Evolutionary conservation across 2,113 vertebrate species (phyloP).

Genomic region (Leptosomus discolor): DNA sequence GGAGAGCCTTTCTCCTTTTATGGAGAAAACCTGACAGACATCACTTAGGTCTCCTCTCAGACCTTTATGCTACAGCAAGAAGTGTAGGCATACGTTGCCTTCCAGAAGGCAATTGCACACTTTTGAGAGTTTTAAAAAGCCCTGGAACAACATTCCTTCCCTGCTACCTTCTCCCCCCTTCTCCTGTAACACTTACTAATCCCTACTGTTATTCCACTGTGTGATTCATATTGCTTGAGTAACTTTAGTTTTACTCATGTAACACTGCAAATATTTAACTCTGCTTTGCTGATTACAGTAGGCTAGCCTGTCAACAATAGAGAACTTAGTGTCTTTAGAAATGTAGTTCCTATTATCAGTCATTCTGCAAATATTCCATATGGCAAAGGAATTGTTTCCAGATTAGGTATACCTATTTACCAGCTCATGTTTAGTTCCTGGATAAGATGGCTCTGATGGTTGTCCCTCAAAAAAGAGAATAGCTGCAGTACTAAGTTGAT

Average conservation of each 20-base stretch:
- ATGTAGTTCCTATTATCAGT: not conserved
- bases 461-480: not conserved
- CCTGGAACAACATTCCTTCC: not conserved
- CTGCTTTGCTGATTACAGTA: not conserved
- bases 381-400: not conserved
- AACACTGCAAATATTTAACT: slow-evolving; percentile 2
- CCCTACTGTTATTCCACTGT: not conserved
- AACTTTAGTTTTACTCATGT: not conserved
- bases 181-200: not conserved
- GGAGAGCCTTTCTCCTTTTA: not conserved
- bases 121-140: not conserved
- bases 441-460: not conserved
- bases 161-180: not conserved
- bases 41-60: not conserved
- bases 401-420: not conserved
- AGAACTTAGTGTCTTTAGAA: not conserved
- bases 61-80: not conserved
- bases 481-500: not conserved
- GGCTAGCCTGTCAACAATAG: not conserved
- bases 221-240: not conserved
- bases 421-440: not conserved
- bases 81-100: not conserved
- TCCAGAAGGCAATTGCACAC: not conserved
- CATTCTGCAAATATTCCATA: not conserved
- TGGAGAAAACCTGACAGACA: not conserved